Base-by-base conservation (phyloP, 1,140 invertebrate species). In the Sycobia sp. region DNA sequence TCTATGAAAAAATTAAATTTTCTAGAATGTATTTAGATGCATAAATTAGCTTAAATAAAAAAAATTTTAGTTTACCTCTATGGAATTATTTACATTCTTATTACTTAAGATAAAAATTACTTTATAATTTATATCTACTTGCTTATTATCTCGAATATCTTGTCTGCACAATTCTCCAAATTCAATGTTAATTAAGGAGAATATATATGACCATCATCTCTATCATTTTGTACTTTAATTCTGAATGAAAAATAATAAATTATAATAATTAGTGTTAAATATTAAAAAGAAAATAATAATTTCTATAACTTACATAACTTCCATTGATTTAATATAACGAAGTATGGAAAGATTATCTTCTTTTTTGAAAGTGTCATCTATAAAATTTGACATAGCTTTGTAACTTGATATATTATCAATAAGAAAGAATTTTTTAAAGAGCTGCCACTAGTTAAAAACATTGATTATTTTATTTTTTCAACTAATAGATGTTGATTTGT, bases 381-480 rank as follows among this genome's bases (percentile, higher is more conserved):
- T 39, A 20, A 76, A 68, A 50, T 73, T 76, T 51, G 69, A 46
- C 23, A 75, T 59, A 10, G 67, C 65, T 57, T 50, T 67, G 50
- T 76, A 77, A 51, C 84, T 83, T 67, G 80, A 84, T 11, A 84
- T 66, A 53, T 76, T 83, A 66, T 91, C 87, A 29, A 90, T 80
- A 3, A 90, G 66, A 71, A 91, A 90, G 72, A 91, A 90, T 60
- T 90, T 83, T 56, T 86, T 80, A 0, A 87, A 84, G 16, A 92
- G 70, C 62, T 86, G 83, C 86, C 87, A 86, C 39, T 86, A n/a
- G n/a, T n/a, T n/a, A n/a, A 47, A 14, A 47, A 27, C 29, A 47
- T 27, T 47, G n/a, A 47, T 27, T 23, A 47, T 43, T 43, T 2
- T 27, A 10, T 20, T 43, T 5, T 11, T 34, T 43, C 34, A 46